These are phyloP conservation scores for Atrichornis clamosus DNA, from an alignment of 2,113 vertebrate species.

Conservation along the genomic window DNA sequence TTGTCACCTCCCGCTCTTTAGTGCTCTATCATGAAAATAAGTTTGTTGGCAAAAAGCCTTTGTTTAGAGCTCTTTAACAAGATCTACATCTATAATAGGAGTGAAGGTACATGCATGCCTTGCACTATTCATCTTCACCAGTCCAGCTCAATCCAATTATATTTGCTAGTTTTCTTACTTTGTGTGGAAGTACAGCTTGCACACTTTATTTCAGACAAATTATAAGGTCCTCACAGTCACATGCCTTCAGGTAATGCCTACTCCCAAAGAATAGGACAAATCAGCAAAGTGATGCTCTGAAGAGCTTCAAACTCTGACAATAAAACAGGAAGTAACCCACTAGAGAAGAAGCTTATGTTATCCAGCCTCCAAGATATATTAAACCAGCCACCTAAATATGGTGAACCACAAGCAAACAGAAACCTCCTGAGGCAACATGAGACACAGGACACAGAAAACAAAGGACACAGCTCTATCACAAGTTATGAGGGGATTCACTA, in stretches of 20 bases:
- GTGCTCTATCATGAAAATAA: not conserved
- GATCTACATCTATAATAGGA: not conserved
- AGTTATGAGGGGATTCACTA: not conserved
- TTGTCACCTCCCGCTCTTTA: not conserved
- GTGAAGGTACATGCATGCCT: not conserved
- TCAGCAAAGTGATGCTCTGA: not conserved
- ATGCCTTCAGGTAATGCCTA: not conserved
- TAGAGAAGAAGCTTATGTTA: not conserved
- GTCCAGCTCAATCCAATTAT: not conserved
- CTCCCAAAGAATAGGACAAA: not conserved
- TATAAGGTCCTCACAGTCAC: not conserved
- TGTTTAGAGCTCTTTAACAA: not conserved
- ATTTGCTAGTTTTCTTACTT: not conserved
- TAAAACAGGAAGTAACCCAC: not conserved
- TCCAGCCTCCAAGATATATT: not conserved
- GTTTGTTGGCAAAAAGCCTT: not conserved
- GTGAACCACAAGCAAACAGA: not conserved
- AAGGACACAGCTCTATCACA: not conserved
- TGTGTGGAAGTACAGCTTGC: not conserved
- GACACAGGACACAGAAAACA: not conserved
- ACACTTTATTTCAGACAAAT: not conserved
- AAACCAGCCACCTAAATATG: not conserved
- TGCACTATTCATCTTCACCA: not conserved
- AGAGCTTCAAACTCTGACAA: not conserved
- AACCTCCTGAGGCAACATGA: not conserved